A percentile compares a stretch with the other conserved stretches of the same genome.
Conservation (phyloP, 2,797 vertebrate species). For the Phylloscopus collybita region DNA sequence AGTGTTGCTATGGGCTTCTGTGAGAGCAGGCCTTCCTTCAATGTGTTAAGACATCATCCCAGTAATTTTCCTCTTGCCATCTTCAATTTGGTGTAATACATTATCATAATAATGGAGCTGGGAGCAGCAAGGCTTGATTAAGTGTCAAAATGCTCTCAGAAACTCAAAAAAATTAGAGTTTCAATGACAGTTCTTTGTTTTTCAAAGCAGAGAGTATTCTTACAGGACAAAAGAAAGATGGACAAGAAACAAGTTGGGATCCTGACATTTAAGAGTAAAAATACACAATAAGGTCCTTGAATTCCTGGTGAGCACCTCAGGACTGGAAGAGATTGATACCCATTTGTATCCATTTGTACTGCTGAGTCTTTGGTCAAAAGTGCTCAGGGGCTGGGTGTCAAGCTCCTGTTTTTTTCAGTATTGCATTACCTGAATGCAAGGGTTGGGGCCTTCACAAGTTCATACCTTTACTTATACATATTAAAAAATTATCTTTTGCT, state of each 20-base stretch:
- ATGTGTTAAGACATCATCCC: neutral
- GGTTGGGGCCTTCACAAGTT: neutral
- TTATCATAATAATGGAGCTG: conserved; percentile 50
- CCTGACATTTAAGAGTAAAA: neutral
- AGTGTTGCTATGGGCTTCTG: neutral
- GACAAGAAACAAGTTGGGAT: neutral
- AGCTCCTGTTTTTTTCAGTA: neutral
- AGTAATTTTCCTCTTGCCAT: conserved; percentile 34
- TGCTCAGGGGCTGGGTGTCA: neutral
- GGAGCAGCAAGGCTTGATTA: neutral
- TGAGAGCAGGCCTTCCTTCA: neutral
- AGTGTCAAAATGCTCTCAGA: conserved; percentile 18
- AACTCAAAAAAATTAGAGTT: neutral
- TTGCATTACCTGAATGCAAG: neutral
- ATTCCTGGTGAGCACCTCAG: neutral
- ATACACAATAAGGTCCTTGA: neutral
- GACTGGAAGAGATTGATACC: neutral
- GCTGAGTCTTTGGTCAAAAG: neutral
- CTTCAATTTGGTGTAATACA: neutral
- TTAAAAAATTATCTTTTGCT: neutral
- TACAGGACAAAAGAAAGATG: neutral
- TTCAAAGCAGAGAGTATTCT: neutral
- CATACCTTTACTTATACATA: neutral
- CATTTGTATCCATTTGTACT: neutral
- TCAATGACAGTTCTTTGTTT: neutral